A percentile compares a stretch with the other conserved stretches of the same genome.
Conservation (phyloP, 2,888 invertebrate genomes). For the Drosophila prostipennis region DNA sequence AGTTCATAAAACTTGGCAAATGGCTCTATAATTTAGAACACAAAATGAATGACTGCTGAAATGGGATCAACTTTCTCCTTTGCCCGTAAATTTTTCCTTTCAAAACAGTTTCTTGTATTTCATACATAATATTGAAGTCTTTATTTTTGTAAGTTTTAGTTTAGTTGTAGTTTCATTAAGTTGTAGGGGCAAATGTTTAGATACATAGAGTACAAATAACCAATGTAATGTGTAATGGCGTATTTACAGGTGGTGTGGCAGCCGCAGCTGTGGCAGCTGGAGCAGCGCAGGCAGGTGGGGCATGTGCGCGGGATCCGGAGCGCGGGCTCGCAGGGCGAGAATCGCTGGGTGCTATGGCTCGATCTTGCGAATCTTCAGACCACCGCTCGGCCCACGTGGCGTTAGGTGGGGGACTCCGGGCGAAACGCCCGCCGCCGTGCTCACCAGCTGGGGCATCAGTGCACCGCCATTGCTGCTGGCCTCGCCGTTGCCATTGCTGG, state of each 20-base stretch:
- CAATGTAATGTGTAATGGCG: not conserved
- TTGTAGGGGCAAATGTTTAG: constrained; percentile 1
- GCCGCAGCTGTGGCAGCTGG: constrained; percentile 62
- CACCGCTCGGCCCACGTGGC: constrained; percentile 45
- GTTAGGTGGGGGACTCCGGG: constrained; percentile 26
- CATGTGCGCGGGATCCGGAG: constrained; percentile 1
- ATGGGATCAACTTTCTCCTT: no score
- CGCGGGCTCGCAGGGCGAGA: constrained; percentile 13
- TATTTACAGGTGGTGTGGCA: constrained; percentile 65
- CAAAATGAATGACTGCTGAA: no score
- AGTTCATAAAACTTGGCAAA: no score
- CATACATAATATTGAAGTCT: constrained; percentile 24
- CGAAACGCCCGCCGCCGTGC: constrained; percentile 24
- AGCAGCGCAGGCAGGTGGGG: constrained; percentile 39
- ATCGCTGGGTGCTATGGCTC: constrained; percentile 59
- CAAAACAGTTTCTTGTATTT: constrained; percentile 10
- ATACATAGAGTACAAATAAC: constrained; percentile 1
- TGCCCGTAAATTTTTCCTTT: no score
- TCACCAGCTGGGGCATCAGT: constrained; percentile 55
- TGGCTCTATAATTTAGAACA: no score
- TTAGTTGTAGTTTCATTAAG: not conserved
- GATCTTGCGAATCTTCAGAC: constrained; percentile 75
- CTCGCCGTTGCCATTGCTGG: constrained; percentile 37
- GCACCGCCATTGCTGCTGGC: constrained; percentile 26
- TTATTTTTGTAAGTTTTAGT: constrained; percentile 18